Evolutionary conservation across 2,113 vertebrate genomes (phyloP).

Genomic region (Gila orcuttii): DNA sequence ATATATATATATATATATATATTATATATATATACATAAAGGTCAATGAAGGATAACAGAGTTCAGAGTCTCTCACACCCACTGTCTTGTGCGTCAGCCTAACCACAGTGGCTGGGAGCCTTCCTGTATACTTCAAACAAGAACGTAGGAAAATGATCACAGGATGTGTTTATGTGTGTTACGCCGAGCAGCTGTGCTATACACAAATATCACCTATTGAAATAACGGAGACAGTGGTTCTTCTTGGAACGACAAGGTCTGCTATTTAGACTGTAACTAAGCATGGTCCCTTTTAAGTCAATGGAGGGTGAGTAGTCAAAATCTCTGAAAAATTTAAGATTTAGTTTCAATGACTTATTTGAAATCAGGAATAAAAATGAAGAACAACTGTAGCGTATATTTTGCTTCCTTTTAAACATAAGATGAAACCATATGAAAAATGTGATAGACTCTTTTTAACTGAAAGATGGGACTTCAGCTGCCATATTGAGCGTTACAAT

Average conservation of each 20-base stretch:
- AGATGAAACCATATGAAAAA: neutral
- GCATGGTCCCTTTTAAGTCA: neutral
- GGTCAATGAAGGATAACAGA: slow-evolving; percentile 36
- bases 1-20: too few relatives aligned
- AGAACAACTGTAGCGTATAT: neutral
- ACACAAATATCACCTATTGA: slow-evolving; percentile 54
- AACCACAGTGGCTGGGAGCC: slow-evolving; percentile 73
- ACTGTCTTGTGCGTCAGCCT: slow-evolving; percentile 66
- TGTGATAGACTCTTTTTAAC: neutral
- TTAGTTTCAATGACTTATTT: neutral
- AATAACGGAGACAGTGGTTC: slow-evolving; percentile 2
- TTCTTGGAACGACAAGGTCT: slow-evolving; percentile 36
- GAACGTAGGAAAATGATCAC: slow-evolving; percentile 34
- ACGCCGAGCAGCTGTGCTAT: slow-evolving; percentile 52
- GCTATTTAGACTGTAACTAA: slow-evolving; percentile 8
- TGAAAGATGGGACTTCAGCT: neutral
- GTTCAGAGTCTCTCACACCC: slow-evolving; percentile 68
- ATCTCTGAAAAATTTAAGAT: neutral
- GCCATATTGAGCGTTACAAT: neutral
- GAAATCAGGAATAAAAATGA: neutral
- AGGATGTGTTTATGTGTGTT: slow-evolving; percentile 52
- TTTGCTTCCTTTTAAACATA: neutral
- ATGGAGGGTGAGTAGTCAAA: neutral
- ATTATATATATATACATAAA: neutral
- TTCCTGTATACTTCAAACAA: slow-evolving; percentile 50